Evolutionary conservation across 1,140 invertebrate genomes (phyloP).

Genomic region (Asobara japonica): DNA sequence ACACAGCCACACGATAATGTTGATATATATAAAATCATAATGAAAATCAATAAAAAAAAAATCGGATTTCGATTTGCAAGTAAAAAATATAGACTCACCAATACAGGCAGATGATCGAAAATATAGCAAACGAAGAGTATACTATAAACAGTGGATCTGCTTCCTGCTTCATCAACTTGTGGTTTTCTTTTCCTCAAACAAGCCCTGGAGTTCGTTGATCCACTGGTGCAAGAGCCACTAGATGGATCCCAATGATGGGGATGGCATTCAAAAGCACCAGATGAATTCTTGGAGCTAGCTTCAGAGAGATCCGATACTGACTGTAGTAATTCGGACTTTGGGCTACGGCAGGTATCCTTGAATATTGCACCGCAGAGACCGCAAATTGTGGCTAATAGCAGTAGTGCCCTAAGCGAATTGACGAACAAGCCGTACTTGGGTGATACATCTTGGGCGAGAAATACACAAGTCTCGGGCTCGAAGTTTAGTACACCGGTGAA

Average conservation of each 20-base stretch:
- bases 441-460: slow-evolving; percentile 65
- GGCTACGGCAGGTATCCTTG: slow-evolving; percentile 51
- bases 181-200: slow-evolving; percentile 52
- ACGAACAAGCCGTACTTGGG: slow-evolving; percentile 66
- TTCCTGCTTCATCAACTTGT: slow-evolving; percentile 52
- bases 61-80: too few relatives aligned
- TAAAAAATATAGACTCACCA: slow-evolving; percentile 59
- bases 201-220: slow-evolving; percentile 60
- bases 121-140: slow-evolving; percentile 65
- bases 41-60: background rate
- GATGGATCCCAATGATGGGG: slow-evolving; percentile 59
- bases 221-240: slow-evolving; percentile 57
- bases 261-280: slow-evolving; percentile 57
- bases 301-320: slow-evolving; percentile 60
- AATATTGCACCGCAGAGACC: slow-evolving; percentile 49
- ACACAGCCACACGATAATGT: too few relatives aligned
- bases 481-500: slow-evolving; percentile 62
- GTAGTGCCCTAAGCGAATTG: slow-evolving; percentile 60
- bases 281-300: slow-evolving; percentile 59
- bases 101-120: slow-evolving; percentile 66
- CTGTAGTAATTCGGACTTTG: slow-evolving; percentile 56
- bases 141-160: slow-evolving; percentile 63
- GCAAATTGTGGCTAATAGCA: slow-evolving; percentile 53
- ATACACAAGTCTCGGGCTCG: slow-evolving; percentile 61
- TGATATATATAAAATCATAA: too few relatives aligned